Evolutionary conservation across 1,140 invertebrate species (phyloP).

Genomic region (Drosophila sp.): DNA sequence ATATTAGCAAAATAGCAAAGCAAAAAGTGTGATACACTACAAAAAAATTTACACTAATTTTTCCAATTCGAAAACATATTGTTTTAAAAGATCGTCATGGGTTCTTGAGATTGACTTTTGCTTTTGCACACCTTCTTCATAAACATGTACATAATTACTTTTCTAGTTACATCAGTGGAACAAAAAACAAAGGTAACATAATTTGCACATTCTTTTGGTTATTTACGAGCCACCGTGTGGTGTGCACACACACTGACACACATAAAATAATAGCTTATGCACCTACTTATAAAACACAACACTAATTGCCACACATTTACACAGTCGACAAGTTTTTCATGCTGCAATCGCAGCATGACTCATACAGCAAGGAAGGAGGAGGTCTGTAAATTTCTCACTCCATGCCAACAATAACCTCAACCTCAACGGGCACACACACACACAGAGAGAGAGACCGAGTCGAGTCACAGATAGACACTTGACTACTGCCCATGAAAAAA

Average conservation of each 20-base stretch:
- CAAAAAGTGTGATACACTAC: too few relatives aligned
- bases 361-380: slow-evolving; percentile 32
- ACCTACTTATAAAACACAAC: slow-evolving; percentile 38
- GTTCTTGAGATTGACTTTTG: too few relatives aligned
- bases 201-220: slow-evolving; percentile 9
- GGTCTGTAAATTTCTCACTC: slow-evolving; percentile 25
- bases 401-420: not conserved
- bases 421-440: slow-evolving; percentile 12
- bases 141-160: not conserved
- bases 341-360: slow-evolving; percentile 61
- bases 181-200: not conserved
- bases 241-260: not conserved
- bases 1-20: too few relatives aligned
- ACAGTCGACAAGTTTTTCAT: slow-evolving; percentile 31
- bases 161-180: not conserved
- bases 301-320: slow-evolving; percentile 64
- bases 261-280: slow-evolving; percentile 42
- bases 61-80: too few relatives aligned
- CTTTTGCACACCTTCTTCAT: not conserved
- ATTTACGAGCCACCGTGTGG: slow-evolving; percentile 2
- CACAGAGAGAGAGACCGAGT: too few relatives aligned
- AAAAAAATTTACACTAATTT: too few relatives aligned
- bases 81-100: too few relatives aligned
- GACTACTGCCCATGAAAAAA: slow-evolving; percentile 70
- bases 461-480: slow-evolving; percentile 24